Base-by-base conservation (phyloP, 2,888 invertebrate genomes). In the Gisinianus flammeolus region DNA sequence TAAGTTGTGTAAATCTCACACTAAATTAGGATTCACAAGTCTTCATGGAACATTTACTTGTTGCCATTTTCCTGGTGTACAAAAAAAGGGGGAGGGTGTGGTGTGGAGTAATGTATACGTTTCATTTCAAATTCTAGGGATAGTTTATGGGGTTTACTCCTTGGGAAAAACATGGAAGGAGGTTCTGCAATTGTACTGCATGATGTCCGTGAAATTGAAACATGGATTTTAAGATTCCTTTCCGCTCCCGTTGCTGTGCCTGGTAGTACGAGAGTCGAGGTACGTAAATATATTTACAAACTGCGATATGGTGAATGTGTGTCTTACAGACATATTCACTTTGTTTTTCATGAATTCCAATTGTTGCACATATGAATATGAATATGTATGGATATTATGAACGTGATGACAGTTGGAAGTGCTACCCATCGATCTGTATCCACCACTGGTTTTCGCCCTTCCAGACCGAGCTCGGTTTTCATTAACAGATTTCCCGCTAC, bases 211-310 rank as follows among this genome's bases (percentile, higher is more conserved):
- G 98, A 98, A 89, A 96, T 99, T 83, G 99, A 99, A 89, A 98
- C 97, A 8, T 99, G 99, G 98, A 98, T 99, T 85, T 89, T 99
- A 79, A 91, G 97, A 80, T 89, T 99, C 58, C 90, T 99, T 66
- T 98, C 97, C 83, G 95, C 98, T 77, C 99, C 99, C 2, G 98
- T 99, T 73, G 98, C 98, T 5, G 96, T 99, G 79, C 99, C 99
- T 52, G 96, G 96, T 77, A 97, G 96, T 88, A 99, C 99, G 16
- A 91, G 94, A 87, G 91, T 92, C 54, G 90, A 91, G 87, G 90
- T 90, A 85, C 81, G 79, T 19, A n/a, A n/a, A n/a, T n/a, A n/a
- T n/a, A n/a, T n/a, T n/a, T n/a, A n/a, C n/a, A n/a, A n/a, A n/a
- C n/a, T n/a, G n/a, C n/a, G n/a, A n/a, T n/a, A n/a, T n/a, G n/a